Evolutionary conservation across 1,140 invertebrate genomes (phyloP).

Genomic region (Leptinotarsa undecemlineata): DNA sequence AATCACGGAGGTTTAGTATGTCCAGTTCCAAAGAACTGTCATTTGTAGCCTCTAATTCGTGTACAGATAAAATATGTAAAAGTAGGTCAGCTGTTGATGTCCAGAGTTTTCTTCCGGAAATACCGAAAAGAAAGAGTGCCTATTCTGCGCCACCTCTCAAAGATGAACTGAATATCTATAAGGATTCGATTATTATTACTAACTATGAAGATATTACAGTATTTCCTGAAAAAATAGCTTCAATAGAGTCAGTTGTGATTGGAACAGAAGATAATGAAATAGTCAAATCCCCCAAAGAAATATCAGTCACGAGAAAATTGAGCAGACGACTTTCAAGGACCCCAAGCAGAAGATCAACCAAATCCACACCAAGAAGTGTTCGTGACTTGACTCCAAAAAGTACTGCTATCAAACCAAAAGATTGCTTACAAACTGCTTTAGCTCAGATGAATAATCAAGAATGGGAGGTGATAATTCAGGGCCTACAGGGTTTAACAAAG

Average conservation of each 20-base stretch:
- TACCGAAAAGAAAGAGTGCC: constrained; percentile 41
- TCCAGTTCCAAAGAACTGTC: constrained; percentile 15
- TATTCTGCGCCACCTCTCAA: constrained; percentile 49
- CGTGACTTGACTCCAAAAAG: constrained; percentile 7
- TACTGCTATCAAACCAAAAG: constrained; percentile 63
- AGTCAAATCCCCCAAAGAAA: constrained; percentile 14
- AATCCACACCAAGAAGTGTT: constrained; percentile 33
- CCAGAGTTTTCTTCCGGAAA: constrained; percentile 40
- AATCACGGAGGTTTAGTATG: constrained; percentile 14
- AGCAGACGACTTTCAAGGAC: constrained; percentile 34
- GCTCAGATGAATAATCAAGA: constrained; percentile 72
- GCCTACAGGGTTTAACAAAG: constrained; percentile 73
- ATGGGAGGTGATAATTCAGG: constrained; percentile 74
- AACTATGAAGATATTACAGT: background rate
- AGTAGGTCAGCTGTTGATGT: constrained; percentile 40
- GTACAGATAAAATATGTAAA: constrained; percentile 26
- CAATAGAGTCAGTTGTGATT: background rate
- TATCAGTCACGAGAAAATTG: constrained; percentile 28
- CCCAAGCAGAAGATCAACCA: constrained; percentile 26
- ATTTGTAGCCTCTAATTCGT: background rate
- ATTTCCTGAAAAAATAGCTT: background rate
- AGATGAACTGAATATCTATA: constrained; percentile 32
- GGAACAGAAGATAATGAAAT: background rate
- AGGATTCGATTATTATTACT: constrained; percentile 19
- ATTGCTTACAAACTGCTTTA: constrained; percentile 66